phyloP scores from a whole-genome alignment of 2,888 invertebrate species.

The Craniophora ligustri region DNA sequence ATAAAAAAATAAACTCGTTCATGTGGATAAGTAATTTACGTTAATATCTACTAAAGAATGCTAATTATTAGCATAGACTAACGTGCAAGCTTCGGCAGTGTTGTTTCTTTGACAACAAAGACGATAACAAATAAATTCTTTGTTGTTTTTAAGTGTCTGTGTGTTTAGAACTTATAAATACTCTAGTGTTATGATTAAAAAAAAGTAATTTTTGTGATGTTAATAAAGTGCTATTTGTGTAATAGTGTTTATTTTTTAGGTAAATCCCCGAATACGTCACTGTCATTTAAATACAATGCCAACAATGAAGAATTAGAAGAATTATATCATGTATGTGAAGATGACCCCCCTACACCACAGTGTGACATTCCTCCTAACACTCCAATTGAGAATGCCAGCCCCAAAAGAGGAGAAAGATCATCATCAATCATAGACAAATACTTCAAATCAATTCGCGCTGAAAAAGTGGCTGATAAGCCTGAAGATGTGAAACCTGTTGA shows the following conservation, averaged over 20 bases:
- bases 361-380: constrained; percentile 74
- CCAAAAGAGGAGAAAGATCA: constrained; percentile 81
- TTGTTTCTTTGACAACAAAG: constrained; percentile 76
- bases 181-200: constrained; percentile 38
- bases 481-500: constrained; percentile 71
- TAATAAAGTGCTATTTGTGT: constrained; percentile 6
- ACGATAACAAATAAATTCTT: constrained; percentile 63
- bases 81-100: constrained; percentile 27
- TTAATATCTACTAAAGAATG: constrained; percentile 8
- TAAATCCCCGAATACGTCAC: constrained; percentile 82
- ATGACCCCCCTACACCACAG: constrained; percentile 85
- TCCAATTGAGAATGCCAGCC: constrained; percentile 78
- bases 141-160: constrained; percentile 35
- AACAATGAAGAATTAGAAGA: constrained; percentile 93
- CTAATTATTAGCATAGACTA: constrained; percentile 30
- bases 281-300: constrained; percentile 92
- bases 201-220: constrained; percentile 2
- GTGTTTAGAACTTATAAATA: constrained; percentile 10
- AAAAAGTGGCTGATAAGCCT: constrained; percentile 72
- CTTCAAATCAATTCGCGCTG: constrained; percentile 80
- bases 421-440: constrained; percentile 85
- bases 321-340: constrained; percentile 90
- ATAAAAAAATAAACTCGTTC: constrained; percentile 14
- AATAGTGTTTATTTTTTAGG: constrained; percentile 64
- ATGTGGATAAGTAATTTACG: constrained; percentile 13